These are phyloP conservation scores for Belgica antarctica DNA, from an alignment of 2,888 invertebrate species.

Conservation along the genomic window DNA sequence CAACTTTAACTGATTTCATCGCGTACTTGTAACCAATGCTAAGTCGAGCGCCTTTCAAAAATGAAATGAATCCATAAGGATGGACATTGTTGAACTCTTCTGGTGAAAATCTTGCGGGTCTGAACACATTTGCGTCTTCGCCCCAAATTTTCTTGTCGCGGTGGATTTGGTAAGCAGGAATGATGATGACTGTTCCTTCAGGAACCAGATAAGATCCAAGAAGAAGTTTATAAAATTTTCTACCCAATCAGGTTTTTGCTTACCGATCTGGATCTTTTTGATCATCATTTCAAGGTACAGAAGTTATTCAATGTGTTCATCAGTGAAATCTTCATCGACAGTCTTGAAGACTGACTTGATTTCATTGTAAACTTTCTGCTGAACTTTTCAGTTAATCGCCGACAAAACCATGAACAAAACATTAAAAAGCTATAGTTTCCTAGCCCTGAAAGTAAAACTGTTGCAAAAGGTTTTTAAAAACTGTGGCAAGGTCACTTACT, in stretches of 20 bases:
- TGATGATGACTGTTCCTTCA: not conserved
- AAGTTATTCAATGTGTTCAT: not conserved
- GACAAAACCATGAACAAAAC: too few species aligned
- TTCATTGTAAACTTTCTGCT: not conserved
- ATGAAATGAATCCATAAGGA: not conserved
- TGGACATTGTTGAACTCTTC: not conserved
- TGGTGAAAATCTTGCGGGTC: not conserved
- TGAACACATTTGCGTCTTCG: not conserved
- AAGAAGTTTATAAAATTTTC: too few species aligned
- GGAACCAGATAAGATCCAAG: not conserved
- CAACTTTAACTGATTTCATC: not conserved
- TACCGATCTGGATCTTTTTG: not conserved
- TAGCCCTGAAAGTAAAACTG: too few species aligned
- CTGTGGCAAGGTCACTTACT: too few species aligned
- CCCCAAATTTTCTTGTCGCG: slow-evolving; percentile 6
- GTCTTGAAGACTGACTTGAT: not conserved
- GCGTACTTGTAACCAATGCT: not conserved
- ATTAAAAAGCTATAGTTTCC: too few species aligned
- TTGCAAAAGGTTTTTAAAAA: too few species aligned
- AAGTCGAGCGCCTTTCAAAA: not conserved
- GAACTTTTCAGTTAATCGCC: too few species aligned
- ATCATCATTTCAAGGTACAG: not conserved
- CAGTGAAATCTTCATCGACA: not conserved
- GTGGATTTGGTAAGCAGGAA: not conserved
- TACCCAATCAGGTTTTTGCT: not conserved